These are phyloP conservation scores for Geopemphigus sp. DNA, from an alignment of 1,140 invertebrate species.

Conservation along the genomic window DNA sequence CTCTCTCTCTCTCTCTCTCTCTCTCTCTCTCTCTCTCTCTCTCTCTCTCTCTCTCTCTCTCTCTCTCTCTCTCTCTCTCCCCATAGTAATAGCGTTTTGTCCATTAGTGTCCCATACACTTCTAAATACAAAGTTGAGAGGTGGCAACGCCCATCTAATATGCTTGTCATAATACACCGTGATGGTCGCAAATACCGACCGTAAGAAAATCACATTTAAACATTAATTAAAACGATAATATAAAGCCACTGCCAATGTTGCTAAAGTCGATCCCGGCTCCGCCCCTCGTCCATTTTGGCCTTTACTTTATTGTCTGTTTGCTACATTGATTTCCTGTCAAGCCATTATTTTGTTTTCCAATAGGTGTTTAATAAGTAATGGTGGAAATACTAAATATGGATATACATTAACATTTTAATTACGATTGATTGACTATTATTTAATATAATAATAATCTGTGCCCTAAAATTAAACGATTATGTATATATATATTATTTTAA, in stretches of 20 bases:
- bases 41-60: too few species aligned
- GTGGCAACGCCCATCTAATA: not conserved
- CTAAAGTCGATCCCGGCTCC: not conserved
- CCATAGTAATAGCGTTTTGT: too few species aligned
- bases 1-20: too few species aligned
- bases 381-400: not conserved
- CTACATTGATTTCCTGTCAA: constrained; percentile 33
- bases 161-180: not conserved
- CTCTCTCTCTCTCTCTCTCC: too few species aligned
- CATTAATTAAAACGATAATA: constrained; percentile 26
- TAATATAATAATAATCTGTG: too few species aligned
- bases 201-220: constrained; percentile 24
- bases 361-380: not conserved
- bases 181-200: not conserved
- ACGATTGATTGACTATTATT: not conserved
- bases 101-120: too few species aligned
- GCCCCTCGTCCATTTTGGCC: not conserved
- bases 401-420: not conserved
- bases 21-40: too few species aligned
- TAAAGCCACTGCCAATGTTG: not conserved
- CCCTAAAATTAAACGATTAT: too few species aligned
- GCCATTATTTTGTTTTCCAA: constrained; percentile 20
- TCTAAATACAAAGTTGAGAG: constrained; percentile 1
- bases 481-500: too few species aligned
- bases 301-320: not conserved